Conservation (phyloP, 2,113 vertebrate genomes). For the Orycteropus afer region DNA sequence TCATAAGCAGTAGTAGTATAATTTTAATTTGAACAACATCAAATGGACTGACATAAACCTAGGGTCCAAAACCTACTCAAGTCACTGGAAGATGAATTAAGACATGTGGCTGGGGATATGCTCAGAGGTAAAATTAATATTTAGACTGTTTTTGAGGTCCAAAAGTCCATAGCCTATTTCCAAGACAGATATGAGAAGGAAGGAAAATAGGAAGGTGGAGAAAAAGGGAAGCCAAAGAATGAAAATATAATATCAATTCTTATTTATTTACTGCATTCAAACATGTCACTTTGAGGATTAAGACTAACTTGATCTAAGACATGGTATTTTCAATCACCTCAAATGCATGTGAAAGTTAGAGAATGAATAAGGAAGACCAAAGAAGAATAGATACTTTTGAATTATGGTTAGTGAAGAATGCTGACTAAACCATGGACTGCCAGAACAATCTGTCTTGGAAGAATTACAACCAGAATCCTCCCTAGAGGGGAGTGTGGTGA, state of each 20-base stretch:
- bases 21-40: constrained; percentile 33
- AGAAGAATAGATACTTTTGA: too few relatives aligned
- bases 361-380: too few relatives aligned
- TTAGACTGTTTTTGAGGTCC: background rate
- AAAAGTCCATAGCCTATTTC: background rate
- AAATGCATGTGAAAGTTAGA: too few relatives aligned
- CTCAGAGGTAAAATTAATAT: constrained; percentile 53
- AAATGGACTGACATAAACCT: constrained; percentile 6
- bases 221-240: background rate
- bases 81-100: constrained; percentile 53
- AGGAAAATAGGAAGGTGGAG: background rate
- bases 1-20: background rate
- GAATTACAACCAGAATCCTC: too few relatives aligned
- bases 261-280: background rate
- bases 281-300: too few relatives aligned
- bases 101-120: background rate
- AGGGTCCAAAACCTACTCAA: background rate
- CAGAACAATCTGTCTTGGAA: too few relatives aligned
- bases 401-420: too few relatives aligned
- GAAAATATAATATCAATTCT: background rate
- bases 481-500: too few relatives aligned
- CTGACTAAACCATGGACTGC: too few relatives aligned
- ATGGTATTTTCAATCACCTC: too few relatives aligned
- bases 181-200: background rate
- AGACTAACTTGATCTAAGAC: too few relatives aligned